Percentiles rank a stretch among this genome's conserved stretches.
These are phyloP conservation scores for Oriolus oriolus DNA, from an alignment of 2,113 vertebrate genomes.

Conservation along the genomic window DNA sequence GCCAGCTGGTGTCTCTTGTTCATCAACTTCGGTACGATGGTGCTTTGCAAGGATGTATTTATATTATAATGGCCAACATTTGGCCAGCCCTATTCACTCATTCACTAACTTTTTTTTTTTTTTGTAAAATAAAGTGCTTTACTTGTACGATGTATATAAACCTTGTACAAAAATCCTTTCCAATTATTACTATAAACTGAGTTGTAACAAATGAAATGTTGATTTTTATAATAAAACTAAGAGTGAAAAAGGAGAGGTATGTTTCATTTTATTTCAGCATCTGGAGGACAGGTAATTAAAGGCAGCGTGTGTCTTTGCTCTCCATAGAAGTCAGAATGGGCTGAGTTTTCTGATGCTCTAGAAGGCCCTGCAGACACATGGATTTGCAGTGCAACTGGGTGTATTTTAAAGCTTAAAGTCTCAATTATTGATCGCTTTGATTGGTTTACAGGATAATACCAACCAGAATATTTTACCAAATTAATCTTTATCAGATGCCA, in stretches of 20 bases:
- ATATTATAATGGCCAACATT: slow-evolving; percentile 89
- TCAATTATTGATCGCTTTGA: not conserved
- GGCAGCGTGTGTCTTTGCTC: not conserved
- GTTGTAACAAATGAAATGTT: slow-evolving; percentile 93
- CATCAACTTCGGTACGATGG: slow-evolving; percentile 75
- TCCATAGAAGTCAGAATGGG: not conserved
- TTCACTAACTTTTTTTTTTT: slow-evolving; percentile 66
- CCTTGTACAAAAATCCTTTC: slow-evolving; percentile 83
- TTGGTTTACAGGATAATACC: not conserved
- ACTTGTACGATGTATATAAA: slow-evolving; percentile 85
- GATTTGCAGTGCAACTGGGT: not conserved
- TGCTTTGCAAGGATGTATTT: slow-evolving; percentile 88
- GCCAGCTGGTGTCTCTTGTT: slow-evolving; percentile 73
- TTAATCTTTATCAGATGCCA: not conserved
- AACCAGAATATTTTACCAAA: not conserved
- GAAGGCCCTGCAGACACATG: not conserved
- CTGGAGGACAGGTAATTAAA: not conserved
- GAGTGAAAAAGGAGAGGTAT: slow-evolving; percentile 68
- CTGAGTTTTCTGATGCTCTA: not conserved
- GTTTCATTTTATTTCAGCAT: not conserved
- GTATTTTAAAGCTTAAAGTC: not conserved
- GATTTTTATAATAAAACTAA: slow-evolving; percentile 91
- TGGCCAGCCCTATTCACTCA: slow-evolving; percentile 80
- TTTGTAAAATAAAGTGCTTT: slow-evolving; percentile 87
- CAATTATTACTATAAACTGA: slow-evolving; percentile 86